Conservation (phyloP, 2,888 invertebrate genomes). For the Thereva nobilitata region DNA sequence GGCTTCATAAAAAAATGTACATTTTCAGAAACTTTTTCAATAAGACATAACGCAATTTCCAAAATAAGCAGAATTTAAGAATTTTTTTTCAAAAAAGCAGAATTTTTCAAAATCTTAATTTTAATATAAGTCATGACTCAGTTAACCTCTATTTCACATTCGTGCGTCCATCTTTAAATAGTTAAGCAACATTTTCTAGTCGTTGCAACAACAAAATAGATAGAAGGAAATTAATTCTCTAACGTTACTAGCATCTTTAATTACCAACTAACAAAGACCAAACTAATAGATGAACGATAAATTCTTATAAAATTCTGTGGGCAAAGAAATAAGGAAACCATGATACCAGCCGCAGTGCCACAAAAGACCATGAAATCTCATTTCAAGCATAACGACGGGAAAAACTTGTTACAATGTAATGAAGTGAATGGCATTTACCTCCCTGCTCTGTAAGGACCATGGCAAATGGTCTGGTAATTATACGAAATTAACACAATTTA, state of each 20-base stretch:
- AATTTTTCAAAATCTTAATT: no score
- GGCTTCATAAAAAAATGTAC: no score
- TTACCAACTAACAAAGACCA: conserved; percentile 26
- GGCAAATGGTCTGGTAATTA: conserved; percentile 38
- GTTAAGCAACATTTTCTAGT: not conserved
- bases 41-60: no score
- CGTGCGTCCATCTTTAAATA: no score
- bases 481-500: conserved; percentile 41
- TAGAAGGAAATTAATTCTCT: conserved; percentile 2
- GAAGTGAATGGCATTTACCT: conserved; percentile 35
- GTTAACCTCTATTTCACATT: no score
- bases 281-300: conserved; percentile 26
- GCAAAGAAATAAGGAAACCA: conserved; percentile 7
- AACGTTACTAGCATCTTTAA: conserved; percentile 23
- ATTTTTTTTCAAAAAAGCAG: no score
- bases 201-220: not conserved
- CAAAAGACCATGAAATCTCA: conserved; percentile 24
- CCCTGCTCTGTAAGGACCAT: conserved; percentile 6
- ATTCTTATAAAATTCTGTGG: conserved; percentile 15
- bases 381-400: conserved; percentile 35
- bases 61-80: no score
- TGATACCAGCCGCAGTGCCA: not conserved
- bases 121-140: no score
- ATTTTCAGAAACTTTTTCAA: no score
- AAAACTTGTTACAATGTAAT: conserved; percentile 39